phyloP scores from a whole-genome alignment of 2,113 vertebrate species.

The Thryonomys swinderianus region DNA sequence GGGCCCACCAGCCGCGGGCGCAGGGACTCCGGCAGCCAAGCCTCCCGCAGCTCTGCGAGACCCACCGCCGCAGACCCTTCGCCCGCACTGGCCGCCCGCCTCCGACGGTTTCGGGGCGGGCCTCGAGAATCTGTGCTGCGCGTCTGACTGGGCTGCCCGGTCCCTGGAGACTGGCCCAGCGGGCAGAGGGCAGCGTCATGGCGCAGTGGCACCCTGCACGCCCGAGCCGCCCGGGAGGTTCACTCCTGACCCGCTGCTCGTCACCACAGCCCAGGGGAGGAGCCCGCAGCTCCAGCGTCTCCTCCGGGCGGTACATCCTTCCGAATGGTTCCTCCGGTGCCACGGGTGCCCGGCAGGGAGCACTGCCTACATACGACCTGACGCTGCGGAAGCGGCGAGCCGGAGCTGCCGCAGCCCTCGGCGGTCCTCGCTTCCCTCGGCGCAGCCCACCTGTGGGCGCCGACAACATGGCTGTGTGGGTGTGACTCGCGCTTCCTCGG shows the following conservation, averaged over 20 bases:
- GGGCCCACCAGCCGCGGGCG: too few relatives aligned
- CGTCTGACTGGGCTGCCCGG: background rate
- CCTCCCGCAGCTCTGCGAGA: background rate
- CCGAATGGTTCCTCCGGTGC: background rate
- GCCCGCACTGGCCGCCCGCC: background rate
- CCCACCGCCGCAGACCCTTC: too few relatives aligned
- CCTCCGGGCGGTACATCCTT: background rate
- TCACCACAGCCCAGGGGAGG: background rate
- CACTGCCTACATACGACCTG: background rate
- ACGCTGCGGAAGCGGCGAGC: fast-evolving
- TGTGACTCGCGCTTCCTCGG: background rate
- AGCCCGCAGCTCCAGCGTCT: background rate
- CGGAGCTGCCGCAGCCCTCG: background rate
- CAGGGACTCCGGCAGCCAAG: too few relatives aligned
- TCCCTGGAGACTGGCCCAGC: background rate
- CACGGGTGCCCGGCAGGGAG: background rate
- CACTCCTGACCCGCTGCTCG: background rate
- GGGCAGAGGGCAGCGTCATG: background rate
- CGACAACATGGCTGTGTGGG: fast-evolving
- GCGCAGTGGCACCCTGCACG: fast-evolving
- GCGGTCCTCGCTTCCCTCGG: background rate
- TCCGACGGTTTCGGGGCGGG: background rate
- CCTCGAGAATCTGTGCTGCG: background rate
- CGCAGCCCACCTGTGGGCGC: background rate
- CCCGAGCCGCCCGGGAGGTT: background rate